Conservation (phyloP, 2,888 invertebrate species). For the Eupithecia subumbrata region DNA sequence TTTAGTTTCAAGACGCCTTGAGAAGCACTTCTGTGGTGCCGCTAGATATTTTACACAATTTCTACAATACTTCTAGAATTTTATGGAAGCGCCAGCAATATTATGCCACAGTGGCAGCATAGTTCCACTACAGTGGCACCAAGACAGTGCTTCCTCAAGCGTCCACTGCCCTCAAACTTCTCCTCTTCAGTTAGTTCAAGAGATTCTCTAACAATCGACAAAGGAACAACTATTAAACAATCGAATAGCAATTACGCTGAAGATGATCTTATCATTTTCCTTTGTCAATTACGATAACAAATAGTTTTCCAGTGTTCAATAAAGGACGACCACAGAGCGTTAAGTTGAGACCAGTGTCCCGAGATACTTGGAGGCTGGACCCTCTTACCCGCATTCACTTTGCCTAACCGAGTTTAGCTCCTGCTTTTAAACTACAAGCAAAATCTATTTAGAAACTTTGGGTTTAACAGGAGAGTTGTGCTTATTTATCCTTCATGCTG, state of each 20-base stretch:
- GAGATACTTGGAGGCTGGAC: slow-evolving; percentile 81
- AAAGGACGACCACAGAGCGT: slow-evolving; percentile 67
- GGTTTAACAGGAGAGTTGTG: slow-evolving; percentile 66
- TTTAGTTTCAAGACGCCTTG: neutral
- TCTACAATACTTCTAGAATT: neutral
- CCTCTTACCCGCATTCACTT: slow-evolving; percentile 77
- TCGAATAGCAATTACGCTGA: slow-evolving; percentile 37
- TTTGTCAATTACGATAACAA: slow-evolving; percentile 58
- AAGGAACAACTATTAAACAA: slow-evolving; percentile 42
- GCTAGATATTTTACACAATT: neutral
- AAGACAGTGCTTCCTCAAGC: slow-evolving; percentile 9
- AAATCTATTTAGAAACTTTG: slow-evolving; percentile 62
- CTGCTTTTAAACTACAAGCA: slow-evolving; percentile 73
- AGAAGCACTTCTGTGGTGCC: neutral
- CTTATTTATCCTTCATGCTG: slow-evolving; percentile 63
- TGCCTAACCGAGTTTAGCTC: slow-evolving; percentile 66
- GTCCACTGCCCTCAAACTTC: neutral
- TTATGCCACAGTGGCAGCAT: neutral
- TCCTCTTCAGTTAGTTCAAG: slow-evolving; percentile 13
- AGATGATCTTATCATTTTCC: slow-evolving; percentile 48
- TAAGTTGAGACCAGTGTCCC: slow-evolving; percentile 67
- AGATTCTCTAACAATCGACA: slow-evolving; percentile 41
- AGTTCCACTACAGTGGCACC: slow-evolving; percentile 4
- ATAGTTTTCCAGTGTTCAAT: slow-evolving; percentile 57
- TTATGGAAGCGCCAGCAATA: neutral